A percentile compares a stretch with the other conserved stretches of the same genome.
Conservation (phyloP, 1,140 invertebrate species). For the Phymorhynchus buccinoides region DNA sequence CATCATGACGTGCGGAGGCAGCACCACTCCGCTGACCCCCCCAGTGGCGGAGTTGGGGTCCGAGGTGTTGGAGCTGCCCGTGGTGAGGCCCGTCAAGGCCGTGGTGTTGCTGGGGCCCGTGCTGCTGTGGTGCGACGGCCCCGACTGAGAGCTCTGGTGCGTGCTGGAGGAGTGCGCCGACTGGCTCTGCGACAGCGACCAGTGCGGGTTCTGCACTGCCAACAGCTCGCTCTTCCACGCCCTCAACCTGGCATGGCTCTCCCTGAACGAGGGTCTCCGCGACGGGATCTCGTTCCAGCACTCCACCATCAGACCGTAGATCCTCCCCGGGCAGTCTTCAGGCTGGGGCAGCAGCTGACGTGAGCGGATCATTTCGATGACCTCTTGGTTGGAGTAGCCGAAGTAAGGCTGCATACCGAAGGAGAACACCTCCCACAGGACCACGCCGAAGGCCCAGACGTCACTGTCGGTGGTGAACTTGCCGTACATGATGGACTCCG, state of each 20-base stretch:
- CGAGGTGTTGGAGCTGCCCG: constrained; percentile 66
- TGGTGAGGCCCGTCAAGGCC: constrained; percentile 73
- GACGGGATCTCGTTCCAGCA: constrained; percentile 96
- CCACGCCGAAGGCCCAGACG: constrained; percentile 97
- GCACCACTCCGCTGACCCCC: constrained; percentile 28
- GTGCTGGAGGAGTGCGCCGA: constrained; percentile 71
- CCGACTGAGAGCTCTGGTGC: constrained; percentile 71
- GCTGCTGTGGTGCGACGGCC: constrained; percentile 76
- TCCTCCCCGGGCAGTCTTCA: constrained; percentile 89
- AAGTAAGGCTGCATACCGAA: constrained; percentile 95
- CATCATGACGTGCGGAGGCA: background rate
- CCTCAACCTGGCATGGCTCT: constrained; percentile 79
- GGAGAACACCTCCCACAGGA: constrained; percentile 98
- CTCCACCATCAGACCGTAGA: constrained; percentile 95
- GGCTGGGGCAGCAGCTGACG: constrained; percentile 94
- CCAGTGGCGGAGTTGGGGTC: constrained; percentile 48
- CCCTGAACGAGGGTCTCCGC: constrained; percentile 89
- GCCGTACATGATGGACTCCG: constrained; percentile 96
- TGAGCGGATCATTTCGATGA: constrained; percentile 95
- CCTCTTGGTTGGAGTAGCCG: constrained; percentile 96
- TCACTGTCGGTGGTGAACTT: constrained; percentile 97
- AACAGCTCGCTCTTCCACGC: constrained; percentile 77
- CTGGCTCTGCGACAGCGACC: constrained; percentile 69
- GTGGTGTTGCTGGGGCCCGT: constrained; percentile 78
- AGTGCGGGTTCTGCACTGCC: constrained; percentile 64